Base-by-base conservation (phyloP, 2,888 invertebrate genomes). In the Scrobipalpa atriplicella region DNA sequence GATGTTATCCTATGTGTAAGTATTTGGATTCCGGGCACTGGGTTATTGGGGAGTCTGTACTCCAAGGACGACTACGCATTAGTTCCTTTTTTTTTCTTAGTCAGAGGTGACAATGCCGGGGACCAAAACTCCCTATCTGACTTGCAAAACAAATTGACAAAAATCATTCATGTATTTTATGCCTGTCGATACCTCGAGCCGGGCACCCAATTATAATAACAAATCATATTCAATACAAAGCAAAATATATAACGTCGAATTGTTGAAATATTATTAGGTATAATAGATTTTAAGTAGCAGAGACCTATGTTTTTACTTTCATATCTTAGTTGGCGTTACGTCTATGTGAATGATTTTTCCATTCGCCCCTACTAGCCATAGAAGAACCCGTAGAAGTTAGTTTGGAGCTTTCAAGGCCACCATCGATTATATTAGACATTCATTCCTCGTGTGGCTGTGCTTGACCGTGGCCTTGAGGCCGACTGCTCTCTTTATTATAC, bases 101-200 rank as follows among this genome's bases (percentile, higher is more conserved):
- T 67, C 68, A 13, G 21, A 68, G 66, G 67, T 70, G 71, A 71
- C 73, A 71, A 70, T 69, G 75, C 76, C 70, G 74, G 75, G 71
- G 69, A 43, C 78, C 70, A 72, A 77, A 75, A 72, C 72, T 69
- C 68, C 58, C 38, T 68, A 87, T 89, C 84, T 84, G 81, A 90
- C 85, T 90, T 90, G 84, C 80, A 86, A 89, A 88, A 71, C 69
- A 73, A 80, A 79, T 81, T 83, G 81, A 79, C 82, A 68, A 85
- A 88, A 87, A 89, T 87, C 81, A 78, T 75, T 78, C 85, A 87
- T 87, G 83, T 82, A 87, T 85, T 80, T 78, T 73, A 75, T 74
- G 73, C 70, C 69, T 70, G 70, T 71, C 72, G 73, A 71, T 71
- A 78, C 72, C 71, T 71, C 73, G 75, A 68, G 70, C 58, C 72